phyloP scores from a whole-genome alignment of 1,140 invertebrate species.

The Musca vetustissima region DNA sequence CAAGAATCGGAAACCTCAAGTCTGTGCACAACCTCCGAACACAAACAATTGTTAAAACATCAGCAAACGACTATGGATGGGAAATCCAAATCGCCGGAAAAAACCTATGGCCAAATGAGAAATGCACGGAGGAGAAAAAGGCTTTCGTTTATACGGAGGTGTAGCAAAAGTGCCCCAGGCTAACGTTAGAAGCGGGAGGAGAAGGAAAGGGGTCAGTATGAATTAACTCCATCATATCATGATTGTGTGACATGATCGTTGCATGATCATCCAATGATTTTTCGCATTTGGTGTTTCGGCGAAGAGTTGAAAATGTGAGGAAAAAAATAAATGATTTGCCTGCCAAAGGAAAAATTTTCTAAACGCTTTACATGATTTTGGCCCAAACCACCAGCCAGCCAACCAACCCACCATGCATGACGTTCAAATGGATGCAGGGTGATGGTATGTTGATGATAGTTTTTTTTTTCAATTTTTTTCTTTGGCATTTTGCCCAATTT shows the following conservation, averaged over 20 bases:
- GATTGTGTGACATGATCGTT: too few species aligned
- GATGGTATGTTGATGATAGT: too few species aligned
- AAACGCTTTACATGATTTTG: too few species aligned
- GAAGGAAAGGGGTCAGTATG: too few species aligned
- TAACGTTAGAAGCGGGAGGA: conserved; percentile 1
- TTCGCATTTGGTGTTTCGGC: too few species aligned
- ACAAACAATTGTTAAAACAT: conserved; percentile 10
- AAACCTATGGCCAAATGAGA: not conserved
- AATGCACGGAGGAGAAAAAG: conserved; percentile 24
- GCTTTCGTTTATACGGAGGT: conserved; percentile 18
- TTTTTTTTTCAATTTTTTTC: too few species aligned
- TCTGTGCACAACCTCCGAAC: conserved; percentile 4
- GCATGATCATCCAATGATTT: too few species aligned
- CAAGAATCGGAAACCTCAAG: conserved; percentile 21
- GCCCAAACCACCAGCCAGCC: too few species aligned
- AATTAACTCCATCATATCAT: too few species aligned
- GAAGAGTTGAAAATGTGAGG: not conserved
- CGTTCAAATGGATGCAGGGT: too few species aligned
- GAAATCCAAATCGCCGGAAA: conserved; percentile 4
- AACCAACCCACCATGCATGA: too few species aligned
- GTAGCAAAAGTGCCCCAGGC: conserved; percentile 27
- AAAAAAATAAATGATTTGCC: not conserved
- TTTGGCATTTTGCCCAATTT: too few species aligned
- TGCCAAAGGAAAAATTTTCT: not conserved
- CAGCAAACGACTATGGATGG: not conserved